Evolutionary conservation across 1,140 invertebrate genomes (phyloP), one percentile per base, ranked within the genome.

Genomic region (Scaptomyza pallida): DNA sequence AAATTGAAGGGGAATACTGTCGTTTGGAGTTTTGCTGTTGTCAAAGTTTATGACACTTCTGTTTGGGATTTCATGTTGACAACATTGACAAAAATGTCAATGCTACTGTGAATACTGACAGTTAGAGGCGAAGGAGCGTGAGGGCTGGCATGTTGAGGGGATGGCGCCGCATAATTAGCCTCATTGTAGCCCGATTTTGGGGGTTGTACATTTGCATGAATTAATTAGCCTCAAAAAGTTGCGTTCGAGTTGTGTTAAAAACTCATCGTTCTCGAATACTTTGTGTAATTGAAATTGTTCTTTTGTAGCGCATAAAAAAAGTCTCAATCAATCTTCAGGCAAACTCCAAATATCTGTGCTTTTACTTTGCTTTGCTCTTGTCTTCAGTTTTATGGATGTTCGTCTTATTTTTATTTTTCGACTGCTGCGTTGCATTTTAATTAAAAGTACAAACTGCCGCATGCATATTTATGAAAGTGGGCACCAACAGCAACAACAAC

Each of bases 61-160:
- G 77, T 64, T 54, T 23, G 82, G 77, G 74, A 81, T 78, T 86
- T 88, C 75, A 81, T 81, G 81, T 74, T 88, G 81, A 85, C 81
- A 86, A 86, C 82, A 85, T 85, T 86, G 81, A 85, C 81, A 86
- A 81, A 55, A 88, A 81, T 88, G 81, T 88, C 81, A 81, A 72
- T 86, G 63, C 55, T 44, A 56, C 54, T 67, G 44, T 16, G 52
- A 12, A 30, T 51, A 40, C 16, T 44, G 44, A 15, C 47, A 35
- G 26, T 8, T 9, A 30, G 0, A n/a, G 26, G 8, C 0, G 26
- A 9, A 6, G 9, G 5, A 9, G 26, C 6, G 26, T 5, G 8
- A 8, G 6, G 6, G 8, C 5, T 30, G 26, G 26, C 2, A 30
- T 10, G 5, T 6, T 30, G 8, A 2, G 48, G 48, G 56, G 62